Base-by-base conservation (phyloP, 2,797 vertebrate species). In the Melanotaenia nigrans region DNA sequence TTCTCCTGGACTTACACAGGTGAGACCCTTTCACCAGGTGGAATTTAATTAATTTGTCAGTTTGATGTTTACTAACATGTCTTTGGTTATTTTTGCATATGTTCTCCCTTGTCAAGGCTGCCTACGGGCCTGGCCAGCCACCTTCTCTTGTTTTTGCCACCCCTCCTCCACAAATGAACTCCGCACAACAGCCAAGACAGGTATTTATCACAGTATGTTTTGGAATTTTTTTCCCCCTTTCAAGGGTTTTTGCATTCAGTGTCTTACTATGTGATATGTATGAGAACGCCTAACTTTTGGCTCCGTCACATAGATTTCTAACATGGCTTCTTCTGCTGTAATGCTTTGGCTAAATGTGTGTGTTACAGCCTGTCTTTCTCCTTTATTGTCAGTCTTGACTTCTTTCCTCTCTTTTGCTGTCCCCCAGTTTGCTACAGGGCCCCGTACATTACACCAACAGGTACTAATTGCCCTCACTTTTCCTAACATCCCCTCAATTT, bases 1-100 rank as follows among this genome's bases (percentile, higher is more conserved):
- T 71, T 99, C 97, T 92, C 98, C 98, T 20, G 98, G 97, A 97
- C 92, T 99, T 89, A 94, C 97, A 88, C 97, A 97, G 97, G 98
- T 99, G 92, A 95, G 81, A 59, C 5, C 18, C 57, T 1, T n/a
- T 61, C 38, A 60, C 16, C n/a, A 32, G 24, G 18, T 30, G 18
- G 1, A 18, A 24, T 53, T 1, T 1, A 18, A 32, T 3, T 64
- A 58, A 4, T 72, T 61, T 61, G 2, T 3, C 54, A 55, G 2
- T 35, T 72, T 58, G 2, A 20, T 35, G 22, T 63, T 63, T 59
- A 3, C 5, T 69, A 49, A 79, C 18, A 20, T 47, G 0, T 1
- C 35, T 30, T 7, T 32, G 28, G 8, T 25, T 54, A 1, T 25
- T 59, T 30, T 28, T 0, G 57, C 18, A 16, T 24, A 2, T n/a